These are phyloP conservation scores for Bagarius yarrelli DNA, from an alignment of 2,113 vertebrate genomes.

Conservation along the genomic window DNA sequence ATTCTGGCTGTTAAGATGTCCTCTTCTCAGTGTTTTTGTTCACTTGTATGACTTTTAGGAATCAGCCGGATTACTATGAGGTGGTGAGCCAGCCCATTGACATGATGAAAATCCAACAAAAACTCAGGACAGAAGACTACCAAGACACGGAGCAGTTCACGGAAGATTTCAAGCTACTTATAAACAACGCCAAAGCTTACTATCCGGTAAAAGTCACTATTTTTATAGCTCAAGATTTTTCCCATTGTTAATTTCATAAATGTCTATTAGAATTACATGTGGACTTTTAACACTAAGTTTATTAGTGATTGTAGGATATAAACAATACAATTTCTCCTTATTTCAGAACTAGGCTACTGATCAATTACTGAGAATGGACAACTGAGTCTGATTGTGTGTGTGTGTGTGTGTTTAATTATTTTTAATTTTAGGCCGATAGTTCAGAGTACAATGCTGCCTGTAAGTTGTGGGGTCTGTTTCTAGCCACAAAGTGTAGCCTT, in stretches of 20 bases:
- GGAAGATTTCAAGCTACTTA: conserved; percentile 92
- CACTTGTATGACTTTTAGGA: conserved; percentile 64
- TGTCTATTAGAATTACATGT: not conserved
- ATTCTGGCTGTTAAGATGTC: not conserved
- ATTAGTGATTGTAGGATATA: not conserved
- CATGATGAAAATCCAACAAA: conserved; percentile 97
- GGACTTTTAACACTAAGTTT: not conserved
- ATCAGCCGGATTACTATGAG: conserved; percentile 97
- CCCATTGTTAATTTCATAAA: not conserved
- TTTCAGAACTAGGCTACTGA: not conserved
- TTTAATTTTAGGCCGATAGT: conserved; percentile 76
- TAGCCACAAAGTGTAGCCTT: conserved; percentile 90
- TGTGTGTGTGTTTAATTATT: not conserved
- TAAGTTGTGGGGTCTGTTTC: conserved; percentile 89
- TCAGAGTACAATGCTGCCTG: conserved; percentile 91
- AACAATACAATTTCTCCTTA: not conserved
- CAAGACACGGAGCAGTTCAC: conserved; percentile 89
- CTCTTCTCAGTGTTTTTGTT: not conserved
- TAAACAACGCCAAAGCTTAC: conserved; percentile 95
- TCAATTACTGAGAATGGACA: not conserved
- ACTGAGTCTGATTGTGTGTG: not conserved
- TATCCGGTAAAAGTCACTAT: conserved; percentile 79
- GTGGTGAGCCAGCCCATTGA: conserved; percentile 95
- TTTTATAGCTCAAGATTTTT: not conserved
- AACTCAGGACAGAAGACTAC: conserved; percentile 96